phyloP scores from a whole-genome alignment of 2,888 invertebrate genomes.

The Melanostoma scalare region DNA sequence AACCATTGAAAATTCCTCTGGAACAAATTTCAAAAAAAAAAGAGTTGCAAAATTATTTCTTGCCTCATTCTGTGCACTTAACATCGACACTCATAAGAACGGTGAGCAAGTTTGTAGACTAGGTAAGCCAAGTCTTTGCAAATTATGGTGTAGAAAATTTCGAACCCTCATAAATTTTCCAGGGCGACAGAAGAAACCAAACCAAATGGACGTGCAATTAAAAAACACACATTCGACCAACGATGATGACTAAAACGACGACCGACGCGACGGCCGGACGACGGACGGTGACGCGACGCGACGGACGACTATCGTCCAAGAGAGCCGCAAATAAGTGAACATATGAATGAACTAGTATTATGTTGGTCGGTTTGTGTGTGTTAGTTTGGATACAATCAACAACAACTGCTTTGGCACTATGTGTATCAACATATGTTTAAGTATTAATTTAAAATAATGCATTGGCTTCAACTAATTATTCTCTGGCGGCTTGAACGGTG shows the following conservation, averaged over 20 bases:
- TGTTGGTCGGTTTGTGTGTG: constrained; percentile 20
- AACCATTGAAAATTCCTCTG: no score
- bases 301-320: no score
- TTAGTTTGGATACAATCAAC: constrained; percentile 39
- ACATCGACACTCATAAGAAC: no score
- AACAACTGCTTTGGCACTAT: constrained; percentile 39
- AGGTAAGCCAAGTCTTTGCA: constrained; percentile 21
- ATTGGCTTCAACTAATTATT: constrained; percentile 68
- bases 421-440: constrained; percentile 68
- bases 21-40: no score
- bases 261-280: constrained; percentile 32
- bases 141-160: constrained; percentile 69
- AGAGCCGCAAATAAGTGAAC: no score
- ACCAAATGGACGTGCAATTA: constrained; percentile 70
- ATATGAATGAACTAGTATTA: constrained; percentile 18
- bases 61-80: no score
- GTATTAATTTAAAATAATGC: constrained; percentile 68
- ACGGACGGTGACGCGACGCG: constrained; percentile 26
- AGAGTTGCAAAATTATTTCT: no score
- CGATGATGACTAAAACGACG: constrained; percentile 51
- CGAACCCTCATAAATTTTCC: constrained; percentile 69
- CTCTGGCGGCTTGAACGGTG: constrained; percentile 48
- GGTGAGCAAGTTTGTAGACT: no score
- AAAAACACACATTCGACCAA: constrained; percentile 68
- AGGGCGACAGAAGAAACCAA: constrained; percentile 67